phyloP scores from a whole-genome alignment of 2,797 vertebrate genomes.

The Liparis tanakae region DNA sequence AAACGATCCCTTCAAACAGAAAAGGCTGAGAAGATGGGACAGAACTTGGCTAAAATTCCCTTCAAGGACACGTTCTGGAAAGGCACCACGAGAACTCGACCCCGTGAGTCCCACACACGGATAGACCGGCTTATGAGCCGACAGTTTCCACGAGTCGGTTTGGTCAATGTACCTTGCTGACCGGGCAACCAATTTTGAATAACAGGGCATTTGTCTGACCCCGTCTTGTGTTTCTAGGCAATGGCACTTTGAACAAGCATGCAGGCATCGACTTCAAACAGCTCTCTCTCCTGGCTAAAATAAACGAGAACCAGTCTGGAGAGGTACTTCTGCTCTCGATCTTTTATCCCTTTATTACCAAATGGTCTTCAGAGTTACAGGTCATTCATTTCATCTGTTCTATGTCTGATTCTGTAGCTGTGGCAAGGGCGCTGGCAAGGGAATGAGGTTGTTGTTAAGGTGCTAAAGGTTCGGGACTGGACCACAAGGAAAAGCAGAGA shows the following conservation, averaged over 20 bases:
- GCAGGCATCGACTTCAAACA: conserved; percentile 96
- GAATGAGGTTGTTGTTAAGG: conserved; percentile 92
- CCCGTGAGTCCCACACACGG: conserved; percentile 84
- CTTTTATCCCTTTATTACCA: neutral
- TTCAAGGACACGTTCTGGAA: conserved; percentile 99
- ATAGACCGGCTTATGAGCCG: conserved; percentile 11
- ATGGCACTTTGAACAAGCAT: conserved; percentile 96
- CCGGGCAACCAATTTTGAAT: conserved; percentile 5
- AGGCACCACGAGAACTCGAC: conserved; percentile 95
- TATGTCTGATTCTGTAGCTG: conserved; percentile 76
- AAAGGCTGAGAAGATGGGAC: conserved; percentile 95
- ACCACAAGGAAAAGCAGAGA: conserved; percentile 96
- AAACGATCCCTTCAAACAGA: conserved; percentile 76
- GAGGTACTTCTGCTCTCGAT: conserved; percentile 82
- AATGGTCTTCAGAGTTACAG: neutral
- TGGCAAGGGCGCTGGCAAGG: conserved; percentile 98
- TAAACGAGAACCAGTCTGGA: conserved; percentile 97
- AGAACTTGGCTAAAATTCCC: conserved; percentile 92
- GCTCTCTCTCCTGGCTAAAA: conserved; percentile 87
- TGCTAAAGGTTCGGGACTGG: conserved; percentile 95
- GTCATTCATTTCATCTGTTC: neutral
- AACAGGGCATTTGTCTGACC: conserved; percentile 9
- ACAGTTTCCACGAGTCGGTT: conserved; percentile 29
- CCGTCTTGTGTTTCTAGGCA: conserved; percentile 83
- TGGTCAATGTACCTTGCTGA: conserved; percentile 1